Evolutionary conservation across 2,113 vertebrate species (phyloP).

Genomic region (Colius striatus): DNA sequence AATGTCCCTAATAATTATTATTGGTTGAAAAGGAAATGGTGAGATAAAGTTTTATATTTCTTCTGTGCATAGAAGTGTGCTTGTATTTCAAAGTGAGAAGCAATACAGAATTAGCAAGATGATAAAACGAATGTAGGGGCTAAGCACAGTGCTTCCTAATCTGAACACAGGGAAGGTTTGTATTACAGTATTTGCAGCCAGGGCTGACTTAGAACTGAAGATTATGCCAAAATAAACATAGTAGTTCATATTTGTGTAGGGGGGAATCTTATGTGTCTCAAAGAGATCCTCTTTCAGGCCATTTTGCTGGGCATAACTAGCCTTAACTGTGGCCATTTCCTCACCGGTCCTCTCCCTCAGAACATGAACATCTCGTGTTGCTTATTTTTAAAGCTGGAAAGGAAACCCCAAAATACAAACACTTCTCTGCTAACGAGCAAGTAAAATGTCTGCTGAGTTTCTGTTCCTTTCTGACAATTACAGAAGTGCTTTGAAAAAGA

Average conservation of each 20-base stretch:
- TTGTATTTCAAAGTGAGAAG: not conserved
- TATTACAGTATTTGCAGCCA: not conserved
- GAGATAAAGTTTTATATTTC: not conserved
- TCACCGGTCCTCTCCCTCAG: not conserved
- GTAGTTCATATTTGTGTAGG: not conserved
- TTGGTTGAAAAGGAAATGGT: not conserved
- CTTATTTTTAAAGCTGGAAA: slow-evolving; percentile 13
- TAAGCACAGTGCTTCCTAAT: not conserved
- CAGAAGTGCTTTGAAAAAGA: not conserved
- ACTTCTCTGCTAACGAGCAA: not conserved
- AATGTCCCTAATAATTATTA: not conserved
- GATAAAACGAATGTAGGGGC: not conserved
- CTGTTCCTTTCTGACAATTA: not conserved
- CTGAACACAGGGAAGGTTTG: not conserved
- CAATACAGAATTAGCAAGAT: not conserved
- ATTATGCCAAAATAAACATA: not conserved
- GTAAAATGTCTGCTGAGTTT: not conserved
- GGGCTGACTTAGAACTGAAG: not conserved
- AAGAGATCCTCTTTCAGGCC: not conserved
- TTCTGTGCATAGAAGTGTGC: not conserved
- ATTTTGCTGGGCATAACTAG: not conserved
- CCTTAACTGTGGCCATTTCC: not conserved
- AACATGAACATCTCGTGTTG: not conserved
- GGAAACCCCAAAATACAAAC: not conserved
- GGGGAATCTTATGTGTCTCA: not conserved